Percentiles rank a stretch among this genome's conserved stretches.
These are phyloP conservation scores for Mormoops blainvillei DNA, from an alignment of 2,113 vertebrate species.

Conservation along the genomic window DNA sequence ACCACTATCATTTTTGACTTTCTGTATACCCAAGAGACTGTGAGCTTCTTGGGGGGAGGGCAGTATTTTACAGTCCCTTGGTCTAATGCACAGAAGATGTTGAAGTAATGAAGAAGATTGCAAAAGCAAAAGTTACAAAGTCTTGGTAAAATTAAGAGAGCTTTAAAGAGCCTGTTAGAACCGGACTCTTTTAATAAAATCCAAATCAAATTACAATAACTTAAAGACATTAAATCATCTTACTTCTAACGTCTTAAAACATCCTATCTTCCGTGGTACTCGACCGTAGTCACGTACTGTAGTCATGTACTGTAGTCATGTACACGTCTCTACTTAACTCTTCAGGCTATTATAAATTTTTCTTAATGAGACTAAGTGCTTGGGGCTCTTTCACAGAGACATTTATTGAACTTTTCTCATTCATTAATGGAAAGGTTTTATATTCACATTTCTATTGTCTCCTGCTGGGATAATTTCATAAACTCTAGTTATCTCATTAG, in stretches of 20 bases:
- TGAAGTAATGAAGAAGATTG: background rate
- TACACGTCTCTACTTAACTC: background rate
- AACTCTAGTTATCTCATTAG: slow-evolving; percentile 9
- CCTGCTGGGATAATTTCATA: slow-evolving; percentile 12
- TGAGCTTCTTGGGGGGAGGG: background rate
- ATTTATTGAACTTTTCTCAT: slow-evolving; percentile 5
- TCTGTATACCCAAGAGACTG: background rate
- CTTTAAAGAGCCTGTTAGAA: background rate
- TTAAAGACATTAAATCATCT: background rate
- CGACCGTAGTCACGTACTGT: background rate
- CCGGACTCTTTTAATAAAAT: background rate
- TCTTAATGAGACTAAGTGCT: slow-evolving; percentile 8
- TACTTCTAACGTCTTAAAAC: background rate
- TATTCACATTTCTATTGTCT: background rate
- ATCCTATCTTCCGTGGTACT: background rate
- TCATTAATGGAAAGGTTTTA: slow-evolving; percentile 19
- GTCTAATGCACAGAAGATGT: background rate
- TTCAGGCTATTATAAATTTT: background rate
- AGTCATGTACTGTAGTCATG: no score
- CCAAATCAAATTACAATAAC: background rate
- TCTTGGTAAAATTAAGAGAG: background rate
- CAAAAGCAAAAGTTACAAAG: background rate
- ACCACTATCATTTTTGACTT: background rate
- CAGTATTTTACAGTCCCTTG: background rate
- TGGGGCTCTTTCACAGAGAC: background rate